Evolutionary conservation across 2,113 vertebrate genomes (phyloP).

Genomic region (Lanius collurio): DNA sequence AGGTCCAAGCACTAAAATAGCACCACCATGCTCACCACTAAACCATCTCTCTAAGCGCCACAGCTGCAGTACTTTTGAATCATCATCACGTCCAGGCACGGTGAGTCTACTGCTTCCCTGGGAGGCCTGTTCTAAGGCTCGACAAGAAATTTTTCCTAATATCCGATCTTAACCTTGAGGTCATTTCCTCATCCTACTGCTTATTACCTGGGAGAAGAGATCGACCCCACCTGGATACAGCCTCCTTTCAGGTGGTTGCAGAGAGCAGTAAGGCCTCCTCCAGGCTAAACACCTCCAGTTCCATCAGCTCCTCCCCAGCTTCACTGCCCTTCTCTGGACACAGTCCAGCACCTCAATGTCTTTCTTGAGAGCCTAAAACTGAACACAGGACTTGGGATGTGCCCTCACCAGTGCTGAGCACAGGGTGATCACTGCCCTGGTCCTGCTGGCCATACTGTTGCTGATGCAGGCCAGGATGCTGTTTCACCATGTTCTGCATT

Average conservation of each 20-base stretch:
- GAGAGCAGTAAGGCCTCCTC: background rate
- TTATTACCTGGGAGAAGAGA: background rate
- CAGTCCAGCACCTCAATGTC: background rate
- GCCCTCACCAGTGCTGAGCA: background rate
- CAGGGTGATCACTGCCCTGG: background rate
- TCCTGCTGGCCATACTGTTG: background rate
- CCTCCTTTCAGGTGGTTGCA: background rate
- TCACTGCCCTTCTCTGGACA: background rate
- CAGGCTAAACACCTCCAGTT: background rate
- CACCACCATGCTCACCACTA: background rate
- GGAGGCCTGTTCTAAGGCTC: background rate
- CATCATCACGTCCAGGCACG: background rate
- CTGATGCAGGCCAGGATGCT: background rate
- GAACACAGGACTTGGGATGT: background rate
- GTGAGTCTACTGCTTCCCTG: no score
- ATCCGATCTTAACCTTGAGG: background rate
- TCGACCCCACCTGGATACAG: background rate
- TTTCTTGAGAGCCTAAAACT: background rate
- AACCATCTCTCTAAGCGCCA: background rate
- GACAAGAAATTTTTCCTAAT: background rate
- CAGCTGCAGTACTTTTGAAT: background rate
- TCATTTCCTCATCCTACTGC: background rate
- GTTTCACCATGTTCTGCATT: background rate
- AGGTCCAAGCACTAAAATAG: background rate
- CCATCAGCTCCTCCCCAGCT: background rate